Percentiles rank a stretch among this genome's conserved stretches.
phyloP scores from a whole-genome alignment of 1,140 invertebrate species.

The Zaprionus taronus region DNA sequence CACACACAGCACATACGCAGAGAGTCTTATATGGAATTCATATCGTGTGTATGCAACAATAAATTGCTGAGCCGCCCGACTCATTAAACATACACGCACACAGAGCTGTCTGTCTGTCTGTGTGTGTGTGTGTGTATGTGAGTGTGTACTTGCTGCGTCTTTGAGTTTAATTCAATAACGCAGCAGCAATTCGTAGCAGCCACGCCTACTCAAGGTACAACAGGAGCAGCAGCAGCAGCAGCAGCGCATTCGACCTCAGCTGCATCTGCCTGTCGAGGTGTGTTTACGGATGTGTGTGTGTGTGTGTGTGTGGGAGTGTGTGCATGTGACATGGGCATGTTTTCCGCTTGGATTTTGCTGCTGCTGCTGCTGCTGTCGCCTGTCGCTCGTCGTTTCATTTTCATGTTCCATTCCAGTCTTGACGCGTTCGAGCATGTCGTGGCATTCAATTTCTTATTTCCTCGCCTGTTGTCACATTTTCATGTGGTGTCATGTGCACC shows the following conservation, averaged over 20 bases:
- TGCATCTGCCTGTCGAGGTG: slow-evolving; percentile 16
- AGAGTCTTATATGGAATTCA: background rate
- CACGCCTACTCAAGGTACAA: slow-evolving; percentile 37
- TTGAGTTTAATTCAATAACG: slow-evolving; percentile 74
- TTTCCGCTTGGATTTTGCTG: slow-evolving; percentile 29
- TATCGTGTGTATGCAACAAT: slow-evolving; percentile 28
- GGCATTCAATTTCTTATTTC: slow-evolving; percentile 68
- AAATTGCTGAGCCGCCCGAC: slow-evolving; percentile 33
- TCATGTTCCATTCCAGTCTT: slow-evolving; percentile 39
- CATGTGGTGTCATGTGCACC: slow-evolving; percentile 63
- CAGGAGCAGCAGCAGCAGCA: slow-evolving; percentile 5
- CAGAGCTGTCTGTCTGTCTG: background rate
- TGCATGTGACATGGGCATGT: slow-evolving; percentile 32
- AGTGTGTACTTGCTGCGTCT: slow-evolving; percentile 11
- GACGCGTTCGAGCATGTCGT: slow-evolving; percentile 56
- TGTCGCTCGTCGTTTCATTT: slow-evolving; percentile 21
- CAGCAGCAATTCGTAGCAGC: slow-evolving; percentile 64
- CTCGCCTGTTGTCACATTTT: slow-evolving; percentile 70
- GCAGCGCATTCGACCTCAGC: slow-evolving; percentile 31
- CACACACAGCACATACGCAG: background rate
- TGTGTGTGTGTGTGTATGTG: background rate
- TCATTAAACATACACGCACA: slow-evolving; percentile 33
- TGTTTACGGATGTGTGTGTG: background rate
- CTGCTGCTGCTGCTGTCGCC: slow-evolving; percentile 15
- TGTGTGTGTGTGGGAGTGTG: background rate